Conservation (phyloP, 2,797 vertebrate species). For the Chaetophractus vellerosus region DNA sequence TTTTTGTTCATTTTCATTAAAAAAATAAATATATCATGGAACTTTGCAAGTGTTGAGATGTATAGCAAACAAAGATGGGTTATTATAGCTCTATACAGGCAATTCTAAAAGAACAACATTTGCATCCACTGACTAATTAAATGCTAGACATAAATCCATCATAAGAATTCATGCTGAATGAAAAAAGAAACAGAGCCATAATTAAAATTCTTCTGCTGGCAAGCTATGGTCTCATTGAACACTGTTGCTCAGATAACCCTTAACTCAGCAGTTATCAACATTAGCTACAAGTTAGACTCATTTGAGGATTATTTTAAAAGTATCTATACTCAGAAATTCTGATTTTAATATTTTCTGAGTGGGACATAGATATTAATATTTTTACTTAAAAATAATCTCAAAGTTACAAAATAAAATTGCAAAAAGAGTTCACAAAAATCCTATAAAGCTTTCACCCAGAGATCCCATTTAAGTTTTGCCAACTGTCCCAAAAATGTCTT, state of each 20-base stretch:
- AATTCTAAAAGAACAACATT: neutral
- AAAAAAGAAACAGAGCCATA: neutral
- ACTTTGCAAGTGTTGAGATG: neutral
- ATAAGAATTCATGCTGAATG: conserved; percentile 2
- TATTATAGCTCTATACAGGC: neutral
- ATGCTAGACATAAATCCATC: neutral
- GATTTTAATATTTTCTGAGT: neutral
- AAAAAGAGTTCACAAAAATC: neutral
- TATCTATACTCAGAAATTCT: neutral
- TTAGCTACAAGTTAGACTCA: neutral
- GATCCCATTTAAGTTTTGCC: neutral
- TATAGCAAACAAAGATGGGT: neutral
- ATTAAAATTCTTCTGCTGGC: neutral
- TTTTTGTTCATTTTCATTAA: conserved; percentile 48
- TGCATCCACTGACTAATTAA: neutral
- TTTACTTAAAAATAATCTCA: conserved; percentile 17
- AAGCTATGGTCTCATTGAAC: neutral
- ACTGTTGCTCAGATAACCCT: neutral
- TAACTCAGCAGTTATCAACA: neutral
- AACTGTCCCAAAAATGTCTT: neutral
- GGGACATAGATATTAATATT: neutral
- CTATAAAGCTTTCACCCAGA: neutral
- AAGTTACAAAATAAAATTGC: conserved; percentile 17
- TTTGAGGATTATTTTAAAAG: neutral
- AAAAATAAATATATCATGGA: neutral